Evolutionary conservation across 1,140 invertebrate species (phyloP), one percentile per base, ranked within the genome.

Genomic region (Hylyphantes graminicola): DNA sequence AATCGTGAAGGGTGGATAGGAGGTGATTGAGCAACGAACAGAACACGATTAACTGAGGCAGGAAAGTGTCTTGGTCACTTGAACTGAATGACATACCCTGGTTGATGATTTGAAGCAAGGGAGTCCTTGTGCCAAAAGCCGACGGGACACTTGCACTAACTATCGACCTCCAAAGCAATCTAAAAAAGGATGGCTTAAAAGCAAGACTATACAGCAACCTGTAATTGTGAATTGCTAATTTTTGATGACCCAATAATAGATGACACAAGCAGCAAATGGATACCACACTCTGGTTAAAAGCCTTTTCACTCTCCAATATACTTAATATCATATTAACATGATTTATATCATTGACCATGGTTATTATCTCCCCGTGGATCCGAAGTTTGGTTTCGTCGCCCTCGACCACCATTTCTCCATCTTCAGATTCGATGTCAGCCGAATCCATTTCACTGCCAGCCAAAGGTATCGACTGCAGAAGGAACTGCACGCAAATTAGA

Each of bases 1-100:
- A 93, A 89, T 98, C 96, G 87, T 97, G 95, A 17, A 97, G 89
- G 0, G 96, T 97, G 0, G 94, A 93, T 61, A 97, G 92, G 2
- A 96, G 91, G 51, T 96, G 91, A 64, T 93, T 94, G 87, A 97
- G 96, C 0, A 97, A 90, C 2, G 95, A 93, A 89, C 95, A 96
- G 89, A 97, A 97, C 0, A 95, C 94, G 0, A 94, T 94, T 10
- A 97, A 87, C 2, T 95, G 88, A 0, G 96, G 95, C 21, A 97
- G 91, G 51, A 96, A 93, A n/a, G 91, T 91, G 51, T 93, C 90
- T 0, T 94, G 92, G 79, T 95, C 94, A n/a, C 92, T 90, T 0
- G 91, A 89, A 0, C 92, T 90, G 54, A 94, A 92, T 3, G 92
- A 91, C 55, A 94, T 90, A 2, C 94, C 94, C 48, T 93, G 90